A percentile compares a stretch with the other conserved stretches of the same genome.
phyloP scores from a whole-genome alignment of 2,113 vertebrate genomes.

The Chloebia gouldiae region DNA sequence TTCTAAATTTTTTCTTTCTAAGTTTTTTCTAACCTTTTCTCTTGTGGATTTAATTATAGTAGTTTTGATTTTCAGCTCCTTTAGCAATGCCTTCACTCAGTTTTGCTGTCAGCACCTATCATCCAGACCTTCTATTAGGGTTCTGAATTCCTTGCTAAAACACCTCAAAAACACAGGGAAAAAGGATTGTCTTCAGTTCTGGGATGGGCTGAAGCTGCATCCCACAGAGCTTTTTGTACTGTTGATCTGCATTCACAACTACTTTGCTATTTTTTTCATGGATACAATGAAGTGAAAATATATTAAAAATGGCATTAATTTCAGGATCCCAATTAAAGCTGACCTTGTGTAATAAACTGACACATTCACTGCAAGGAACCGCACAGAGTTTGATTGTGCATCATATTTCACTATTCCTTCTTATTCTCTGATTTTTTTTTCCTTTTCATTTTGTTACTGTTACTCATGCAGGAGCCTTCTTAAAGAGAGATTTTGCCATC shows the following conservation, averaged over 20 bases:
- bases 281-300: not conserved
- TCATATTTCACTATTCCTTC: not conserved
- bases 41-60: not conserved
- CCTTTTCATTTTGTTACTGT: not conserved
- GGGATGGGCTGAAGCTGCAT: not conserved
- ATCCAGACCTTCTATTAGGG: not conserved
- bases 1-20: not conserved
- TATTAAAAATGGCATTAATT: not conserved
- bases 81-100: not conserved
- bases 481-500: not conserved
- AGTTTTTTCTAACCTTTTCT: not conserved
- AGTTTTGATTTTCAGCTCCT: not conserved
- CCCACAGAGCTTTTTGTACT: not conserved
- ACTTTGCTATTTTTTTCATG: not conserved
- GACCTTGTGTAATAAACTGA: not conserved
- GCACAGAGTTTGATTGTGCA: not conserved
- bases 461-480: not conserved
- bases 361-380: not conserved
- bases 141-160: not conserved
- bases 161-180: not conserved
- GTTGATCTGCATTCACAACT: not conserved
- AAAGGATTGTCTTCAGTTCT: not conserved
- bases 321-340: not conserved
- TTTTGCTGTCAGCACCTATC: not conserved
- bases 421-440: accelerated